Conservation (phyloP, 1,140 invertebrate genomes). For the Neoseiulus cucumeris region DNA sequence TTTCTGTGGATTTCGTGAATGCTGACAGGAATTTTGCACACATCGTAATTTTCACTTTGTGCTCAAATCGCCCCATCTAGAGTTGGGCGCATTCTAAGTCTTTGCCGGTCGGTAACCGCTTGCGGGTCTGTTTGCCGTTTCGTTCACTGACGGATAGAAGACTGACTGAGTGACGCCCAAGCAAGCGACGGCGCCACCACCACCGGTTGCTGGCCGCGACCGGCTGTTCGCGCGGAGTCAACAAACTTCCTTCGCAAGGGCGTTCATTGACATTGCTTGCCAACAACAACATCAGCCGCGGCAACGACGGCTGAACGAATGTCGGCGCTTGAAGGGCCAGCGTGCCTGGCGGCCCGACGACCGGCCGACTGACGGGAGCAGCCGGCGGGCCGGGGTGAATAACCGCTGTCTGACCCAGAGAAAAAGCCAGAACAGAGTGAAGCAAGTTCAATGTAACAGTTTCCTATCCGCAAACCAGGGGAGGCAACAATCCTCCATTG, state of each 20-base stretch:
- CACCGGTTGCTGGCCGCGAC: neutral
- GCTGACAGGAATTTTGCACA: no score
- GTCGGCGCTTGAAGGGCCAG: no score
- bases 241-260: constrained; percentile 8
- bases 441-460: constrained; percentile 11
- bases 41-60: no score
- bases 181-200: no score
- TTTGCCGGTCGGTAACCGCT: no score
- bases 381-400: neutral
- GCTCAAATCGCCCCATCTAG: no score
- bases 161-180: no score
- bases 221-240: neutral
- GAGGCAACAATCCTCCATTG: neutral
- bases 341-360: no score
- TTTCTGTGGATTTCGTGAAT: no score
- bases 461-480: neutral
- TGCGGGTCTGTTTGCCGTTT: no score
- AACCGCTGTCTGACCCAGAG: constrained; percentile 3
- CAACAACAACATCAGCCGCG: neutral
- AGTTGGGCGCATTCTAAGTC: no score
- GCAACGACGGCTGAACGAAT: neutral
- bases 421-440: neutral
- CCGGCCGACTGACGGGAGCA: neutral
- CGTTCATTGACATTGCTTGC: neutral
- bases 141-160: no score